A percentile compares a stretch with the other conserved stretches of the same genome.
Conservation (phyloP, 2,113 vertebrate genomes). For the Oostethus manadensis region DNA sequence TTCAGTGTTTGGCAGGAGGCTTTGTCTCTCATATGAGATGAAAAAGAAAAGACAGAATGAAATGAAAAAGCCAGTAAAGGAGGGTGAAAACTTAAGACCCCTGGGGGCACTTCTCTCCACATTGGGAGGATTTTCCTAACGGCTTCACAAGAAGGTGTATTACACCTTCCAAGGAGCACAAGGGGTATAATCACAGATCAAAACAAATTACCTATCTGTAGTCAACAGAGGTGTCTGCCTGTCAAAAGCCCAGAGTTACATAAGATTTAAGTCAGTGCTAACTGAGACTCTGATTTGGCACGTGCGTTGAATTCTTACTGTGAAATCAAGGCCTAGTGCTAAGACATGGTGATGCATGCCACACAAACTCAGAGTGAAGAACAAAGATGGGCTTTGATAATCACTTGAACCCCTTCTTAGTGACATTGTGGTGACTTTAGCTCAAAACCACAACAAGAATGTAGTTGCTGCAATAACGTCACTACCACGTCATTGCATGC, state of each 20-base stretch:
- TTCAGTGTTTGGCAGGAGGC: conserved; percentile 72
- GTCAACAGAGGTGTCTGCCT: conserved; percentile 70
- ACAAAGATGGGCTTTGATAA: conserved; percentile 49
- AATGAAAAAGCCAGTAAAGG: conserved; percentile 53
- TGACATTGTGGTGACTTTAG: conserved; percentile 45
- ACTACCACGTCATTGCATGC: not conserved
- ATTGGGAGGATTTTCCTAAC: conserved; percentile 76
- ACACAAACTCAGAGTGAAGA: conserved; percentile 44
- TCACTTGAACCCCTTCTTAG: conserved; percentile 18
- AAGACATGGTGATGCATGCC: conserved; percentile 24
- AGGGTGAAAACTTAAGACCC: conserved; percentile 68
- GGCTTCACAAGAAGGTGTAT: conserved; percentile 72
- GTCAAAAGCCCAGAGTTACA: conserved; percentile 71
- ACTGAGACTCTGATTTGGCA: conserved; percentile 65
- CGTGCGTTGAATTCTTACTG: conserved; percentile 61
- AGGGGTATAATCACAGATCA: conserved; percentile 76
- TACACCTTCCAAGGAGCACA: conserved; percentile 74
- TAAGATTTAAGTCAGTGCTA: conserved; percentile 70
- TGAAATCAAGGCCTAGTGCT: conserved; percentile 42
- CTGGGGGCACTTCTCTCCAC: conserved; percentile 67
- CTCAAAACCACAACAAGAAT: conserved; percentile 21
- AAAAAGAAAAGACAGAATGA: conserved; percentile 40
- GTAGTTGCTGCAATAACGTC: not conserved
- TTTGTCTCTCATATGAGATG: conserved; percentile 70
- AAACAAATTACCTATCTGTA: conserved; percentile 77